These are phyloP conservation scores for Neolamprologus cancellatus DNA, from an alignment of 2,113 vertebrate species.

Conservation along the genomic window DNA sequence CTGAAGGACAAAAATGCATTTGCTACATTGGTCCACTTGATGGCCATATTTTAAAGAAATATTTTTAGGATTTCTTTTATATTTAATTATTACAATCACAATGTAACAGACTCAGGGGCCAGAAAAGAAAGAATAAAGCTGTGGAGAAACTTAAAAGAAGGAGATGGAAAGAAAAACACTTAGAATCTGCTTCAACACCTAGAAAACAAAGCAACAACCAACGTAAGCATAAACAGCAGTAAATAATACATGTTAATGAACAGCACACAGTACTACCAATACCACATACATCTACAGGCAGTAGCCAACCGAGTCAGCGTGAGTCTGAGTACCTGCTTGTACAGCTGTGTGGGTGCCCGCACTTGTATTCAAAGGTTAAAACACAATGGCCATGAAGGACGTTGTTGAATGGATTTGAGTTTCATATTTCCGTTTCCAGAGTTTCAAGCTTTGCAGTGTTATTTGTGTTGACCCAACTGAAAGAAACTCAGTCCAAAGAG, in stretches of 20 bases:
- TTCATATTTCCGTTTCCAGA: neutral
- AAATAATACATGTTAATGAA: neutral
- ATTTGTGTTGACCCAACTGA: neutral
- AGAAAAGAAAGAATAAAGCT: neutral
- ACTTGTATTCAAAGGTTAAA: neutral
- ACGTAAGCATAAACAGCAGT: neutral
- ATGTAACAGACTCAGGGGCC: accelerated
- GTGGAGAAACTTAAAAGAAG: neutral
- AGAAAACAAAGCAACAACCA: neutral
- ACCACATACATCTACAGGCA: neutral
- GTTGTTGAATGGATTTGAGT: neutral
- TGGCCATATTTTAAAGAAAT: neutral
- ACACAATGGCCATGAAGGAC: neutral
- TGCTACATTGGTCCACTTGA: neutral
- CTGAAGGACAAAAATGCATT: neutral
- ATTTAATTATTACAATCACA: neutral
- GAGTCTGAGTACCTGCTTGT: neutral
- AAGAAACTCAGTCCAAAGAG: neutral
- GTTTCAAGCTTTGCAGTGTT: neutral
- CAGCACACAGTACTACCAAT: neutral
- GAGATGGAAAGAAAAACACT: neutral
- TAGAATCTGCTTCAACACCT: neutral
- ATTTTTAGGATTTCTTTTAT: neutral
- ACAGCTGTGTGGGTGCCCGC: neutral
- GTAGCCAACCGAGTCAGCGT: accelerated